Evolutionary conservation across 1,140 invertebrate genomes (phyloP), one percentile per base, ranked within the genome.

Genomic region (Metopolophium dirhodum): DNA sequence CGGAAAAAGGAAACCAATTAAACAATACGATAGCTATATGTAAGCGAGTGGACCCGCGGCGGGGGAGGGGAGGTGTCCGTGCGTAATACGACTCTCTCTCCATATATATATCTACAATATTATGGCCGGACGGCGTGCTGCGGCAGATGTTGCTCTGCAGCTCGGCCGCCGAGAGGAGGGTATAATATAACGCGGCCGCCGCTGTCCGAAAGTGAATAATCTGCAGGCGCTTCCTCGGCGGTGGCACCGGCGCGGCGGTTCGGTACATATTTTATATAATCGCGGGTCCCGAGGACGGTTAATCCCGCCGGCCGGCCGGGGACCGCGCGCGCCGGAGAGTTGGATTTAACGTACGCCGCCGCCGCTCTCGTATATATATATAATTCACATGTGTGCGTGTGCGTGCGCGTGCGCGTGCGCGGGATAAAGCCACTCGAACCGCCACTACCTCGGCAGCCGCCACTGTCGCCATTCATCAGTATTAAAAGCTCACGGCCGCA

Each of bases 1-100:
- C 91, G 91, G 41, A 83, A 92, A 92, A 92, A 92, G 77, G 91
- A 92, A 92, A 92, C 91, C 91, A 83, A 92, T 92, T 92, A 92
- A 92, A 92, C 77, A 18, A 77, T 77, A 51, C 68, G 41, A 89
- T 88, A 26, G 61, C 61, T 35, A 41, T 35, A 41, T 41, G 61
- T 7, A 77, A n/a, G 61, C 30, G 30, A 68, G 30, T 14, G 57
- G 35, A 41, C 68, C 82, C 82, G 14, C 0, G 8, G 22, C 61
- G 61, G 61, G 30, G 30, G 61, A 14, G 30, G 61, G 9, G 61
- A 68, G 30, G 61, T 68, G 61, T 49, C 35, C 37, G 20, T 47
- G 54, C 61, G 90, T 30, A 47, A 61, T 91, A 45, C 90, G 37
- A 41, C 57, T 47, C 45, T 9, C 7, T 47, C 45, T 47, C 45